A percentile compares a stretch with the other conserved stretches of the same genome.
Conservation (phyloP, 2,113 vertebrate genomes). For the Cromileptes altivelis region DNA sequence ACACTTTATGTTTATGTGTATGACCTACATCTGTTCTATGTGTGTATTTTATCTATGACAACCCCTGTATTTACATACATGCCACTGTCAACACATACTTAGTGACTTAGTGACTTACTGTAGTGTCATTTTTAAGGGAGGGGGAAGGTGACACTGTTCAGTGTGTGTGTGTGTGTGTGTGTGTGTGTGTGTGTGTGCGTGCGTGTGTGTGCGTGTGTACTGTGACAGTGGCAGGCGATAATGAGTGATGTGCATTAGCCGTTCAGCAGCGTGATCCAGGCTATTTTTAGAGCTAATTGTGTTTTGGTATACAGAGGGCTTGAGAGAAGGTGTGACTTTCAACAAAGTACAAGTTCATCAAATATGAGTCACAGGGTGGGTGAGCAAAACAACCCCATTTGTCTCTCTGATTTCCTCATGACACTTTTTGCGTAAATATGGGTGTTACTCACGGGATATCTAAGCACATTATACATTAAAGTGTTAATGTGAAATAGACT, state of each 20-base stretch:
- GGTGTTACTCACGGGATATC: slow-evolving; percentile 10
- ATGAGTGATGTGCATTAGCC: slow-evolving; percentile 74
- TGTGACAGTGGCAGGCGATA: slow-evolving; percentile 60
- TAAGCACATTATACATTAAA: slow-evolving; percentile 8
- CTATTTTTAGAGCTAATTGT: slow-evolving; percentile 72
- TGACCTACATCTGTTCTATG: no score
- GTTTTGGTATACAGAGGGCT: slow-evolving; percentile 48
- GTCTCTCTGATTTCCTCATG: slow-evolving; percentile 34
- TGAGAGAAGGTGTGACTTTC: slow-evolving; percentile 67
- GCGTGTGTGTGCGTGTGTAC: slow-evolving; percentile 1
- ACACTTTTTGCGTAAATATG: slow-evolving; percentile 27
- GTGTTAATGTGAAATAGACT: background rate
- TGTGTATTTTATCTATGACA: background rate
- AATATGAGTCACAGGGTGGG: slow-evolving; percentile 26
- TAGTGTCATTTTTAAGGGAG: background rate
- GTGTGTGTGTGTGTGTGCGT: background rate
- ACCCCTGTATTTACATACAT: background rate
- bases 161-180: slow-evolving; percentile 3
- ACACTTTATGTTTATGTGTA: background rate
- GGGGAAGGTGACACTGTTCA: slow-evolving; percentile 24
- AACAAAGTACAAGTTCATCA: slow-evolving; percentile 61
- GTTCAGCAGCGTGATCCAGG: slow-evolving; percentile 39
- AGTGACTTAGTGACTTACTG: background rate
- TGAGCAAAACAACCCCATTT: slow-evolving; percentile 47
- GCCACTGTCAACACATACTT: background rate